phyloP scores from a whole-genome alignment of 1,140 invertebrate species.

The Drosophila busckii region DNA sequence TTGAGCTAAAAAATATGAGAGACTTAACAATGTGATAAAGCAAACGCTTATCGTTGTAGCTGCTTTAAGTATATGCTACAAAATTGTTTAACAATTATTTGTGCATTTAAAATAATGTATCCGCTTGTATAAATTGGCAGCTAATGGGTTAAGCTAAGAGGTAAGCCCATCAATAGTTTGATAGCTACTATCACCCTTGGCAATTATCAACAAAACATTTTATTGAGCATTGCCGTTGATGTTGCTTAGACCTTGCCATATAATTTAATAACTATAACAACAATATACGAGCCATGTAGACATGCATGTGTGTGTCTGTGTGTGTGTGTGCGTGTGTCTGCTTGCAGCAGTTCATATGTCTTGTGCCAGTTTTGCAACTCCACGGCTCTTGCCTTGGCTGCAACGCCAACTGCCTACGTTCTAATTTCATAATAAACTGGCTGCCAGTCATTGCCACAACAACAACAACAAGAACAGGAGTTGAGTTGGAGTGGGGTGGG shows the following conservation, averaged over 20 bases:
- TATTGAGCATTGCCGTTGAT: conserved; percentile 16
- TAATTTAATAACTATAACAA: conserved; percentile 74
- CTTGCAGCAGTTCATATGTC: conserved; percentile 71
- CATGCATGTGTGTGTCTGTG: no score
- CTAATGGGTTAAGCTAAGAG: neutral
- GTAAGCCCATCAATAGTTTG: conserved; percentile 29
- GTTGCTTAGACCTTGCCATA: conserved; percentile 26
- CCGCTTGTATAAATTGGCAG: no score
- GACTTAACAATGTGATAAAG: no score
- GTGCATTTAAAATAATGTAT: no score
- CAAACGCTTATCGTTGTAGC: no score
- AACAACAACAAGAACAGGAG: conserved; percentile 15
- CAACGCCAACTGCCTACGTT: conserved; percentile 29
- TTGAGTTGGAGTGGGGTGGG: no score
- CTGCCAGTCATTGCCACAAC: conserved; percentile 44
- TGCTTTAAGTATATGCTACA: no score
- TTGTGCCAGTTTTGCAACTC: conserved; percentile 70
- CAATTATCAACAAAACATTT: conserved; percentile 65
- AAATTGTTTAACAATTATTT: no score
- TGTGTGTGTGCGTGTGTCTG: no score
- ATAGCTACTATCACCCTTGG: conserved; percentile 54
- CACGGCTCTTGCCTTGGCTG: conserved; percentile 16
- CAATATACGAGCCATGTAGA: conserved; percentile 36
- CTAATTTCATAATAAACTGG: conserved; percentile 76
- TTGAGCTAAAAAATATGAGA: no score